Conservation (phyloP, 2,797 vertebrate species). For the Nyctibius grandis region DNA sequence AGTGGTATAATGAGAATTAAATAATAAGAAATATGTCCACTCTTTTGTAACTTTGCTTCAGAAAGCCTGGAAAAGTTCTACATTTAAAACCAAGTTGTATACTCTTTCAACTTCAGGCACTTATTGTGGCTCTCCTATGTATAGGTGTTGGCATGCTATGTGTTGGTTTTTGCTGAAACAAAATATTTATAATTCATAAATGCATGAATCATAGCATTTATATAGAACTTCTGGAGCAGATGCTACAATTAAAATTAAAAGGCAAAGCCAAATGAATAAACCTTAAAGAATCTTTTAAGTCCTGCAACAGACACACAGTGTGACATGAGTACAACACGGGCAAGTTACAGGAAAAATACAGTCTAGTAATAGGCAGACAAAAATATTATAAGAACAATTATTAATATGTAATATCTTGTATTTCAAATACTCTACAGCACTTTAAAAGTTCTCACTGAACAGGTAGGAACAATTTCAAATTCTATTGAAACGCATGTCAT, state of each 20-base stretch:
- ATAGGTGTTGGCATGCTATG: neutral
- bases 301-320: neutral
- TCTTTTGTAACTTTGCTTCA: neutral
- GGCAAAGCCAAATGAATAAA: constrained; percentile 7
- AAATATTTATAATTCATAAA: constrained; percentile 40
- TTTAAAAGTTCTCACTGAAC: neutral
- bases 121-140: neutral
- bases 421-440: neutral
- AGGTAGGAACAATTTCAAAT: neutral
- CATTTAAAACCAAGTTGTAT: neutral
- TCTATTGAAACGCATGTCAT: neutral
- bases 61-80: neutral
- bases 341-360: neutral
- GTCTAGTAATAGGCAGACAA: neutral
- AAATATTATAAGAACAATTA: neutral
- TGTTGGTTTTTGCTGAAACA: neutral
- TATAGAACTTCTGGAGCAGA: neutral
- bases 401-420: neutral
- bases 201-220: constrained; percentile 28
- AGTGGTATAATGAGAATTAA: neutral
- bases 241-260: neutral
- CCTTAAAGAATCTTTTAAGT: neutral
- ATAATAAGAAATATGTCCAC: neutral
- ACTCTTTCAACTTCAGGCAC: neutral
- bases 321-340: neutral